Evolutionary conservation across 2,888 invertebrate genomes (phyloP), one percentile per base, ranked within the genome.

Genomic region (Caenorhabditis sinica): DNA sequence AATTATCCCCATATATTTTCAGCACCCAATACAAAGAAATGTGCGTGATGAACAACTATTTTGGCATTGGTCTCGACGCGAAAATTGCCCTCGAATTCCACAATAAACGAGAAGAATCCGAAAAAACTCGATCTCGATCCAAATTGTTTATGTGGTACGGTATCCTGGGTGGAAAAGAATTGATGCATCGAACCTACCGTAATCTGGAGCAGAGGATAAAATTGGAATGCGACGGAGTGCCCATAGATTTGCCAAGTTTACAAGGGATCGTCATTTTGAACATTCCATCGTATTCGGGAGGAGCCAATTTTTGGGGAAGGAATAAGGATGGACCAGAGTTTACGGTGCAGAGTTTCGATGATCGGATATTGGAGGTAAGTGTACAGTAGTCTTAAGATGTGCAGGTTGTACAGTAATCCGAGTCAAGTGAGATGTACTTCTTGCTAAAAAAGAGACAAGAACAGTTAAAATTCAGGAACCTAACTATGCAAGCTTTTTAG

Each of bases 11-110:
- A 58, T 20, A 13, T 45, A 25, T 8, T 87, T 88, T 66, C 92
- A 95, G 95, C 91, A 96, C 96, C 94, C 96, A 96, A 30, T 94
- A 94, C 93, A 96, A 96, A 91, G 98, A 98, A 93, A 95, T 96
- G 89, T 97, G 97, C 91, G 97, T 97, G 1, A 98, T 98, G 98
- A 98, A 98, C 94, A 98, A 98, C 93, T 98, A 98, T 93, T 98
- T 98, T 93, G 98, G 98, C 0, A 98, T 98, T 91, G 98, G 98
- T 0, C 96, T 98, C 86, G 98, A 98, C 94, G 98, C 98, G 0
- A 98, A 98, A 94, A 97, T 98, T 74, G 96, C 97, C 0, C 94
- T 98, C 60, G 98, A 98, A 93, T 98, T 98, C 93, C 97, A 98
- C 93, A 96, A 97, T 92, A 98, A 97, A 93, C 95, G 98, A 40